A percentile compares a stretch with the other conserved stretches of the same genome.
Conservation (phyloP, 1,140 invertebrate species). For the Lethrus apterus region DNA sequence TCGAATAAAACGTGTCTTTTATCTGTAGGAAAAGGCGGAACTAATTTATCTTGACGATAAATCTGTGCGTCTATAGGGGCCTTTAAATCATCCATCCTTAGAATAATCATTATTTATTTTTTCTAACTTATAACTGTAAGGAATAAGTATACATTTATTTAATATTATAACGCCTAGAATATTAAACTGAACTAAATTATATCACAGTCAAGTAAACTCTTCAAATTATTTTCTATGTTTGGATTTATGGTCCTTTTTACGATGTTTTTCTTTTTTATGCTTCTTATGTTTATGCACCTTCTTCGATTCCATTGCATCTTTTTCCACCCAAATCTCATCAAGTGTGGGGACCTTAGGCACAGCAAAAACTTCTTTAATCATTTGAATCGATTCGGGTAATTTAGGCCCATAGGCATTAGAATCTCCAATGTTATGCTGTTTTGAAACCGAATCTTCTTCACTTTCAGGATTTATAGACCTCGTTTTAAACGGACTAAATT, state of each 20-base stretch:
- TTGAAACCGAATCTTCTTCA: background rate
- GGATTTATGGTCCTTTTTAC: conserved; percentile 10
- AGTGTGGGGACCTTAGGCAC: background rate
- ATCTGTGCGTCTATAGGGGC: too few species aligned
- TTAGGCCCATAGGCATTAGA: conserved; percentile 30
- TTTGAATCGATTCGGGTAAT: conserved; percentile 25
- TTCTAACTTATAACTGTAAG: too few species aligned
- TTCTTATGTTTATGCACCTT: conserved; percentile 24
- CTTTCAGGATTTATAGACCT: background rate
- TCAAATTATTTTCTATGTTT: conserved; percentile 9
- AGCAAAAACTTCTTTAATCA: conserved; percentile 3
- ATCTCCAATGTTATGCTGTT: background rate
- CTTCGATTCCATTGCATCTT: conserved; percentile 19
- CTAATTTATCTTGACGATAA: too few species aligned
- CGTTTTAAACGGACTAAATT: conserved; percentile 19
- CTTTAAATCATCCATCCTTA: too few species aligned
- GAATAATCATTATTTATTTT: too few species aligned
- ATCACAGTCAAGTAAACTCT: too few species aligned
- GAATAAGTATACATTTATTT: too few species aligned
- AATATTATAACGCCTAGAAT: too few species aligned
- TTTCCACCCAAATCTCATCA: conserved; percentile 36
- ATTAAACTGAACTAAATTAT: too few species aligned
- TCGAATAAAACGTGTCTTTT: too few species aligned
- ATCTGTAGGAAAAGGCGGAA: too few species aligned
- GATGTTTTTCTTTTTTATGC: conserved; percentile 25